A percentile compares a stretch with the other conserved stretches of the same genome.
These are phyloP conservation scores for Apaloderma vittatum DNA, from an alignment of 2,113 vertebrate species.

Conservation along the genomic window DNA sequence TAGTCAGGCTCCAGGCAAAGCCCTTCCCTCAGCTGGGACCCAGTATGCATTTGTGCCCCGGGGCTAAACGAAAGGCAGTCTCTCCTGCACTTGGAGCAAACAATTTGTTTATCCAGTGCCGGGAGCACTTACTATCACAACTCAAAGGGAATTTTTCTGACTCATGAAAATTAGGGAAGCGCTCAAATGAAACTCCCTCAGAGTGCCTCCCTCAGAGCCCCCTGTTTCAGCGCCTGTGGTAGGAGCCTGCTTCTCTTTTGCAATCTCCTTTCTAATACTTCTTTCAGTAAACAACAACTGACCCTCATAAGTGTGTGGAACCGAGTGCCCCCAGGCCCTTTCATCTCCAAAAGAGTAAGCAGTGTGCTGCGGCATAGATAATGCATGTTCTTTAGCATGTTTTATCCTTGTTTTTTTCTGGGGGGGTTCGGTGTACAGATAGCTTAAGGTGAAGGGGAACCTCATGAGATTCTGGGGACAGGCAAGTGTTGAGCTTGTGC, in stretches of 20 bases:
- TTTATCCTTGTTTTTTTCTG: background rate
- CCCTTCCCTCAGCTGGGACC: background rate
- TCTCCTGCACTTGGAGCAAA: background rate
- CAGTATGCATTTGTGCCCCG: background rate
- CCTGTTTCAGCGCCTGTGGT: background rate
- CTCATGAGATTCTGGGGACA: background rate
- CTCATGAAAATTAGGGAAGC: background rate
- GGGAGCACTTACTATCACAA: background rate
- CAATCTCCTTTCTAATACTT: constrained; percentile 4
- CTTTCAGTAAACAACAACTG: constrained; percentile 36
- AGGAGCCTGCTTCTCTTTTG: background rate
- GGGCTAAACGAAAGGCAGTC: background rate
- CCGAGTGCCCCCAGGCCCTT: background rate
- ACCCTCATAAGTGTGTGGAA: background rate
- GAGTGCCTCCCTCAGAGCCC: background rate
- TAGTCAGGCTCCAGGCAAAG: background rate
- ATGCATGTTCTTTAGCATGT: background rate
- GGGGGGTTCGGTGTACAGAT: too few relatives aligned
- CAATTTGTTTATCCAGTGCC: background rate
- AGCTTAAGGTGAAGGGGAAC: background rate
- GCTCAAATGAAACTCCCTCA: background rate
- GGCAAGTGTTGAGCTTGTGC: background rate
- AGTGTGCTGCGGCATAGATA: background rate
- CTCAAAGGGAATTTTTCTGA: constrained; percentile 18
- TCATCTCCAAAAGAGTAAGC: background rate